Evolutionary conservation across 2,113 vertebrate genomes (phyloP).

Genomic region (Spea bombifrons): DNA sequence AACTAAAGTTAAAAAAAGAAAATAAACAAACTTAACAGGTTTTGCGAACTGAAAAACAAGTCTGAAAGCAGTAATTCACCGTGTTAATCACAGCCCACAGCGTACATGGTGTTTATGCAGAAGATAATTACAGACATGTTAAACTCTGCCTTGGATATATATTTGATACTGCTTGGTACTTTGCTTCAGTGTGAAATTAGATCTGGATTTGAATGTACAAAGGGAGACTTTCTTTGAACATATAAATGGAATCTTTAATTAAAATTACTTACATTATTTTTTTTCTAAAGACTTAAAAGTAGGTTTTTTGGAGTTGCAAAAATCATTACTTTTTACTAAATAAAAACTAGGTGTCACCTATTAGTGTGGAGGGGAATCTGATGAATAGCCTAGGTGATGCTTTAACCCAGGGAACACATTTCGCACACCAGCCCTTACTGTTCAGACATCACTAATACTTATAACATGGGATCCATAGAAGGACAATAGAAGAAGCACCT

Average conservation of each 20-base stretch:
- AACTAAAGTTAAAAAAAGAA: not conserved
- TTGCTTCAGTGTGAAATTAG: constrained; percentile 30
- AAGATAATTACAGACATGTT: constrained; percentile 34
- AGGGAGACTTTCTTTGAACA: not conserved
- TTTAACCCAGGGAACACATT: too few relatives aligned
- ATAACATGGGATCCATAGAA: too few relatives aligned
- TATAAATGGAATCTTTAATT: not conserved
- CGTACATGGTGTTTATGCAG: constrained; percentile 4
- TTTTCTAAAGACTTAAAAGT: too few relatives aligned
- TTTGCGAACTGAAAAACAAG: constrained; percentile 1
- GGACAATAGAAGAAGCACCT: too few relatives aligned
- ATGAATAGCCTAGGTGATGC: too few relatives aligned
- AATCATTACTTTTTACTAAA: too few relatives aligned
- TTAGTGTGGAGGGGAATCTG: too few relatives aligned
- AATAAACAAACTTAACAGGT: not conserved
- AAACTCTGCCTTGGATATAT: not conserved
- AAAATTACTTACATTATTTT: not conserved
- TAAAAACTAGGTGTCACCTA: too few relatives aligned
- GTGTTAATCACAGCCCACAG: constrained; percentile 16
- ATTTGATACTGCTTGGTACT: not conserved
- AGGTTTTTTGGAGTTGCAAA: too few relatives aligned
- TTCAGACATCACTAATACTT: too few relatives aligned
- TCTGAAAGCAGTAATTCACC: constrained; percentile 28
- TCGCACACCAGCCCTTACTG: too few relatives aligned
- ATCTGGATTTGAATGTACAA: not conserved